phyloP scores from a whole-genome alignment of 2,888 invertebrate genomes.

The Drosophila gaucha region DNA sequence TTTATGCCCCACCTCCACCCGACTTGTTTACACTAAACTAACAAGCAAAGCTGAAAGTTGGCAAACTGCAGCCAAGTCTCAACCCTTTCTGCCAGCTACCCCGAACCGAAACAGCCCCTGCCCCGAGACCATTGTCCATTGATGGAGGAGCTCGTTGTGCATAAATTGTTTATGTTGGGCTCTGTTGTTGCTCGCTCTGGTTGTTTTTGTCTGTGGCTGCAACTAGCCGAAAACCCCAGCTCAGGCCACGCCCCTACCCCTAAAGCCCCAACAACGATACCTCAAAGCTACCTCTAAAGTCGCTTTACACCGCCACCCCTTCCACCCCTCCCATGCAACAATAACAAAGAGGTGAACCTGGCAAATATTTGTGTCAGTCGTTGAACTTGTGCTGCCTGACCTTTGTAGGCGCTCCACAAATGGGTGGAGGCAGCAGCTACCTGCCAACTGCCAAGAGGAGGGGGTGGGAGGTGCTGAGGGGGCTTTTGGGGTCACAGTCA shows the following conservation, averaged over 20 bases:
- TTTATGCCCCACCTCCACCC: conserved; percentile 5
- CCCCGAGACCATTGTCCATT: conserved; percentile 26
- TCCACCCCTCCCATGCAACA: conserved; percentile 29
- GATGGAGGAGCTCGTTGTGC: conserved; percentile 66
- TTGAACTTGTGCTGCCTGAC: conserved; percentile 68
- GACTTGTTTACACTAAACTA: conserved; percentile 74
- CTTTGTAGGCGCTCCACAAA: conserved; percentile 38
- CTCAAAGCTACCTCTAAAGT: neutral
- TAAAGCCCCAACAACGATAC: neutral
- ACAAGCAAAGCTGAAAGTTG: conserved; percentile 74
- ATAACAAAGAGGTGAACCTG: conserved; percentile 52
- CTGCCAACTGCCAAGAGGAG: neutral
- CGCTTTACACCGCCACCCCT: too few species aligned
- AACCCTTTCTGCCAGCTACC: conserved; percentile 17
- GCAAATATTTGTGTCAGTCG: conserved; percentile 76
- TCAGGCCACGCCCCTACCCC: neutral
- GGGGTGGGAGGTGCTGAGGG: neutral
- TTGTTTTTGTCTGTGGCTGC: conserved; percentile 53
- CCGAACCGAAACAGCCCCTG: neutral
- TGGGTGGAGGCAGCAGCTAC: neutral
- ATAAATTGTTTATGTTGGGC: conserved; percentile 72
- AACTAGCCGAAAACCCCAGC: conserved; percentile 26
- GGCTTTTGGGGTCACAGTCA: neutral
- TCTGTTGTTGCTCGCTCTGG: conserved; percentile 23
- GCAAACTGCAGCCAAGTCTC: conserved; percentile 63